Conservation (phyloP, 2,113 vertebrate genomes). For the Thalassoma bifasciatum region DNA sequence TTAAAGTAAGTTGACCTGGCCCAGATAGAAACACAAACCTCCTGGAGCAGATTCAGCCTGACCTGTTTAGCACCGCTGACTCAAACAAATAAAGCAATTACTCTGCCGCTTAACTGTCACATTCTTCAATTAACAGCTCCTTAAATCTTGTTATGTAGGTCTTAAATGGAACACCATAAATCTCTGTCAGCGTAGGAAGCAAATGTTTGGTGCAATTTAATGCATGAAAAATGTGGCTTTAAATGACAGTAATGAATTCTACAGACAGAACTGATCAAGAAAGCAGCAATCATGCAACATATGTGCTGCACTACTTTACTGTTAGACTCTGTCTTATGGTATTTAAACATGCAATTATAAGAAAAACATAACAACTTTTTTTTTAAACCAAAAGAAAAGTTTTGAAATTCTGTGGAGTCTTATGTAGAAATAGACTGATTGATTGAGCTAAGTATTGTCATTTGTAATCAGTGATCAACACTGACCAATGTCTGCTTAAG, state of each 20-base stretch:
- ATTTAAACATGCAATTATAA: no score
- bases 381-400: no score
- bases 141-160: constrained; percentile 2
- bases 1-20: background rate
- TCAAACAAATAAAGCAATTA: constrained; percentile 1
- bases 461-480: no score
- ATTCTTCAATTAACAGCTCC: background rate
- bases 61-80: background rate
- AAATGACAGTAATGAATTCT: background rate
- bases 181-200: background rate
- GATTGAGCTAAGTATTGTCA: no score
- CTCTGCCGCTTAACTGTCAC: background rate
- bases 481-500: no score
- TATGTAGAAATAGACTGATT: no score
- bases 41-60: background rate
- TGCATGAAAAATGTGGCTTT: background rate
- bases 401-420: no score
- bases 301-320: no score
- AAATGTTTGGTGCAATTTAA: background rate
- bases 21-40: background rate
- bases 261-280: background rate
- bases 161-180: background rate
- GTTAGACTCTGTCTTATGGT: no score
- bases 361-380: no score
- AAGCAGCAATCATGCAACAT: no score